Percentiles rank a stretch among this genome's conserved stretches.
Conservation (phyloP, 2,888 invertebrate species). For the Perizoma affinitatum region DNA sequence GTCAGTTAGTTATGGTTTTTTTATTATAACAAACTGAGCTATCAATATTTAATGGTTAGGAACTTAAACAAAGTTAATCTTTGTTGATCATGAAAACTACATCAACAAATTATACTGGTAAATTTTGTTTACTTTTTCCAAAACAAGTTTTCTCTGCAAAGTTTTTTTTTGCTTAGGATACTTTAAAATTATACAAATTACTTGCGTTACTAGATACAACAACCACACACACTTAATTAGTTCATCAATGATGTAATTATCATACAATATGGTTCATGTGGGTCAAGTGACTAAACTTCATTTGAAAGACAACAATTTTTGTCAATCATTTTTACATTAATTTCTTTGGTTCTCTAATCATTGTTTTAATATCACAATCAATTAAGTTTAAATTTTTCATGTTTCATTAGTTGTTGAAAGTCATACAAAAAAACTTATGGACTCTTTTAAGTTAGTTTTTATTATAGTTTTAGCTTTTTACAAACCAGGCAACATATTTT, state of each 20-base stretch:
- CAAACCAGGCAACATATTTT: not conserved
- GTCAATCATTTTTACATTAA: constrained; percentile 20
- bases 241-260: not conserved
- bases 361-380: constrained; percentile 4
- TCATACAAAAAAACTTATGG: too few relatives aligned
- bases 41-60: too few relatives aligned
- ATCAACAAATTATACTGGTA: too few relatives aligned
- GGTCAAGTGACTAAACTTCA: constrained; percentile 18
- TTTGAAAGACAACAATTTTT: constrained; percentile 12
- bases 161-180: too few relatives aligned
- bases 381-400: constrained; percentile 4
- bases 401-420: not conserved
- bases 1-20: too few relatives aligned
- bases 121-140: too few relatives aligned
- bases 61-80: too few relatives aligned
- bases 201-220: not conserved
- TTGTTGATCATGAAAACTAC: too few relatives aligned
- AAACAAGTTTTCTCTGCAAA: too few relatives aligned
- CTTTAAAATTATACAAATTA: not conserved
- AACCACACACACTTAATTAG: constrained; percentile 2
- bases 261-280: constrained; percentile 17
- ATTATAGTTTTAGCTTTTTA: constrained; percentile 3
- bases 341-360: constrained; percentile 27
- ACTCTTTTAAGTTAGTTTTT: too few relatives aligned
- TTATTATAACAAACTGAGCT: too few relatives aligned